Percentiles rank a stretch among this genome's conserved stretches.
Evolutionary conservation across 2,113 vertebrate genomes (phyloP).

Genomic region (Mus pahari): DNA sequence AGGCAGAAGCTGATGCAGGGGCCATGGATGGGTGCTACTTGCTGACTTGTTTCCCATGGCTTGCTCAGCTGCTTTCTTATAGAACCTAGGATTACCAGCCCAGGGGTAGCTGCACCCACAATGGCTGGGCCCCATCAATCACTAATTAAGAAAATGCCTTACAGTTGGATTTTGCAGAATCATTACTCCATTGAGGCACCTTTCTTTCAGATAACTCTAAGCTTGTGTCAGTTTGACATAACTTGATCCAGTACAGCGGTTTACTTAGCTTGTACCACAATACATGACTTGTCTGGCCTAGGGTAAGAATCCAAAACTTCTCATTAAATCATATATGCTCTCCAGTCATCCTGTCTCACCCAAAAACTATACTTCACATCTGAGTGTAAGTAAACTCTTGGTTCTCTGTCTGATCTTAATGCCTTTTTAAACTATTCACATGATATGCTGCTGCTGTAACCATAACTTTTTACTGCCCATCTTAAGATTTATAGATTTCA

Average conservation of each 20-base stretch:
- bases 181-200: not conserved
- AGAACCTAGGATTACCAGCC: not conserved
- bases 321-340: not conserved
- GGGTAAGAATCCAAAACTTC: not conserved
- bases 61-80: not conserved
- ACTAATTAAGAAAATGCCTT: not conserved
- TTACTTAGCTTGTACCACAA: not conserved
- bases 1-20: not conserved
- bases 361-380: constrained; percentile 15
- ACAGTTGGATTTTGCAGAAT: not conserved
- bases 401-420: not conserved
- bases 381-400: not conserved
- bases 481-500: constrained; percentile 17
- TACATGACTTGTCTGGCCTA: not conserved
- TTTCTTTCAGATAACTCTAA: not conserved
- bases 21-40: not conserved
- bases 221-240: not conserved
- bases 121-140: not conserved
- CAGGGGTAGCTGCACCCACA: not conserved
- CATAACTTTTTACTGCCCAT: not conserved
- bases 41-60: not conserved
- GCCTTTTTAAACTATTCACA: not conserved
- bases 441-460: not conserved
- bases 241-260: not conserved
- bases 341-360: not conserved